These are phyloP conservation scores for Timandra comae DNA, from an alignment of 2,888 invertebrate genomes.

Conservation along the genomic window DNA sequence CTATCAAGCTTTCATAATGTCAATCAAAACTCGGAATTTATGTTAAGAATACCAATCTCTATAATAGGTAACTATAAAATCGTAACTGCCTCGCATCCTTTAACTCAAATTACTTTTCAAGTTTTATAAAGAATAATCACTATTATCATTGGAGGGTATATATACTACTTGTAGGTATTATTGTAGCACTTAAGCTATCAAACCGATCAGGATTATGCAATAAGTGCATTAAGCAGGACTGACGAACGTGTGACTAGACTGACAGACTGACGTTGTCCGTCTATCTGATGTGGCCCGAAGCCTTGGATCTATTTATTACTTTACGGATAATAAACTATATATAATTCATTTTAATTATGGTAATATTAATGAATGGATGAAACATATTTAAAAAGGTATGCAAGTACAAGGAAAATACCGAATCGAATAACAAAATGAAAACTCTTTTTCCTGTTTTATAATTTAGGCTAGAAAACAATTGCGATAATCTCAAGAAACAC, in stretches of 20 bases:
- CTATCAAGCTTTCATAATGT: slow-evolving; percentile 1
- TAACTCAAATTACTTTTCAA: too few species aligned
- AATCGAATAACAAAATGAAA: too few species aligned
- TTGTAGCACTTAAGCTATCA: slow-evolving; percentile 14
- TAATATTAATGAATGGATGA: too few species aligned
- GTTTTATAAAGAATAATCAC: not conserved
- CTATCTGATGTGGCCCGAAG: slow-evolving; percentile 27
- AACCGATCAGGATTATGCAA: slow-evolving; percentile 48
- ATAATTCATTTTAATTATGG: too few species aligned
- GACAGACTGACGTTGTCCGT: slow-evolving; percentile 37
- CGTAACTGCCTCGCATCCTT: slow-evolving; percentile 8
- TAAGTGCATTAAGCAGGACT: slow-evolving; percentile 56
- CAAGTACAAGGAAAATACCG: too few species aligned
- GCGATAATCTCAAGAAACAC: too few species aligned
- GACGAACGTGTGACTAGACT: too few species aligned
- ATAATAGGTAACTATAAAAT: slow-evolving; percentile 11
- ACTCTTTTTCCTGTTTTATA: too few species aligned
- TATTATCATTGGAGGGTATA: slow-evolving; percentile 9
- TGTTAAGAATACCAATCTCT: not conserved
- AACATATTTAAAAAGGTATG: too few species aligned
- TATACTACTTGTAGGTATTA: slow-evolving; percentile 17
- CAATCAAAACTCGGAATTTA: slow-evolving; percentile 2
- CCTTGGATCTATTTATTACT: slow-evolving; percentile 23
- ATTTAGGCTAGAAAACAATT: too few species aligned
- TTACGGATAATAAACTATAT: too few species aligned